phyloP scores from a whole-genome alignment of 2,888 invertebrate species.

The Atrina japonica region DNA sequence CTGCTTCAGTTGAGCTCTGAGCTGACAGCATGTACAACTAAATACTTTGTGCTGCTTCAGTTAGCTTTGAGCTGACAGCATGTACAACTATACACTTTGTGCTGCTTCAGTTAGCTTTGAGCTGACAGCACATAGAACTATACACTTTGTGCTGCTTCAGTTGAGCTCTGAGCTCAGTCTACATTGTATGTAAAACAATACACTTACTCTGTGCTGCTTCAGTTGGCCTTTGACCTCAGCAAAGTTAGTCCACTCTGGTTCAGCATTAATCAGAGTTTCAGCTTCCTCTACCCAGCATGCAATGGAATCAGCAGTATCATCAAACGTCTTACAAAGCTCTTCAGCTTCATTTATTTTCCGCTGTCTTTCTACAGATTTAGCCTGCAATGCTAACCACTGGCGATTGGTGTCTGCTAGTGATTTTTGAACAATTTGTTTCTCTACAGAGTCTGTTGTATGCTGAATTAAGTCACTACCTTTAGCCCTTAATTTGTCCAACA shows the following conservation, averaged over 20 bases:
- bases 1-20: too few species aligned
- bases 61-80: too few species aligned
- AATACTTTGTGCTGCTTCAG: too few species aligned
- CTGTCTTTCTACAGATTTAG: conserved; percentile 60
- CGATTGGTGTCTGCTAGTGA: conserved; percentile 66
- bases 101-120: too few species aligned
- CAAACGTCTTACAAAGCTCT: conserved; percentile 62
- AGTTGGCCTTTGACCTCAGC: conserved; percentile 66
- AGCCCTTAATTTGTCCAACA: conserved; percentile 63
- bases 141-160: too few species aligned
- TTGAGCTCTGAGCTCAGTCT: too few species aligned
- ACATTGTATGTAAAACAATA: too few species aligned
- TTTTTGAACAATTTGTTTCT: conserved; percentile 70
- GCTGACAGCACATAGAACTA: too few species aligned
- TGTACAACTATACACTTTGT: too few species aligned
- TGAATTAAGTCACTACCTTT: conserved; percentile 70
- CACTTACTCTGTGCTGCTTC: conserved; percentile 64
- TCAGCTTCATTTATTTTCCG: conserved; percentile 69
- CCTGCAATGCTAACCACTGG: conserved; percentile 68
- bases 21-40: too few species aligned
- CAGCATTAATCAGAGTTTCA: conserved; percentile 52
- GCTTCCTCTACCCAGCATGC: conserved; percentile 64
- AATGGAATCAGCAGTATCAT: conserved; percentile 61
- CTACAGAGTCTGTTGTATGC: conserved; percentile 63
- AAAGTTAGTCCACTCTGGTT: conserved; percentile 64